Percentiles rank a stretch among this genome's conserved stretches.
phyloP scores from a whole-genome alignment of 2,797 vertebrate genomes.

The Enteromius paludinosus region DNA sequence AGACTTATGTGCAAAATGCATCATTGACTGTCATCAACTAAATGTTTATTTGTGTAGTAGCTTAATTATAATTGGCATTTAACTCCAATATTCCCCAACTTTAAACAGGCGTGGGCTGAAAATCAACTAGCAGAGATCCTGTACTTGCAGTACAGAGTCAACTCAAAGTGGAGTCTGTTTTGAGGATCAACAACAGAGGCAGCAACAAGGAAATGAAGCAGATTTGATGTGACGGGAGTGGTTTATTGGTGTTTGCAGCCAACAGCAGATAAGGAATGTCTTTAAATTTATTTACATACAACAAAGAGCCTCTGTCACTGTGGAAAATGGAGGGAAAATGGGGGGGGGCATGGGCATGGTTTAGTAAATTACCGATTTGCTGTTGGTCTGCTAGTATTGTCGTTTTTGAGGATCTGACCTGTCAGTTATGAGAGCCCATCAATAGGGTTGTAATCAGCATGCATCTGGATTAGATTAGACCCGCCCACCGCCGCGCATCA shows the following conservation, averaged over 20 bases:
- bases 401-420: constrained; percentile 36
- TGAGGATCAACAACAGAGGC: constrained; percentile 36
- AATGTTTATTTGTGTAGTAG: background rate
- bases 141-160: constrained; percentile 15
- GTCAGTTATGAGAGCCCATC: constrained; percentile 45
- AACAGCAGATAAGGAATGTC: constrained; percentile 45
- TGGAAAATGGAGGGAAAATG: background rate
- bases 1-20: no score
- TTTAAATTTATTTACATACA: constrained; percentile 59
- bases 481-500: constrained; percentile 57
- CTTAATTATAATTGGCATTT: background rate
- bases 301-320: constrained; percentile 25
- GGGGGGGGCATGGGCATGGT: background rate
- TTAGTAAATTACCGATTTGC: background rate
- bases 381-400: background rate
- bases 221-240: constrained; percentile 34
- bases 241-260: constrained; percentile 47
- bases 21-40: no score
- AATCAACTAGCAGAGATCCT: background rate
- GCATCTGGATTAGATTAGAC: constrained; percentile 63
- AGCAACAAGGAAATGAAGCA: constrained; percentile 36
- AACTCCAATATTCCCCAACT: background rate
- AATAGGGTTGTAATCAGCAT: constrained; percentile 54
- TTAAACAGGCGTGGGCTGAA: background rate
- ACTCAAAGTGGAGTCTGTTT: constrained; percentile 37